Conservation (phyloP, 2,888 invertebrate genomes). For the Ormyrus thymus region DNA sequence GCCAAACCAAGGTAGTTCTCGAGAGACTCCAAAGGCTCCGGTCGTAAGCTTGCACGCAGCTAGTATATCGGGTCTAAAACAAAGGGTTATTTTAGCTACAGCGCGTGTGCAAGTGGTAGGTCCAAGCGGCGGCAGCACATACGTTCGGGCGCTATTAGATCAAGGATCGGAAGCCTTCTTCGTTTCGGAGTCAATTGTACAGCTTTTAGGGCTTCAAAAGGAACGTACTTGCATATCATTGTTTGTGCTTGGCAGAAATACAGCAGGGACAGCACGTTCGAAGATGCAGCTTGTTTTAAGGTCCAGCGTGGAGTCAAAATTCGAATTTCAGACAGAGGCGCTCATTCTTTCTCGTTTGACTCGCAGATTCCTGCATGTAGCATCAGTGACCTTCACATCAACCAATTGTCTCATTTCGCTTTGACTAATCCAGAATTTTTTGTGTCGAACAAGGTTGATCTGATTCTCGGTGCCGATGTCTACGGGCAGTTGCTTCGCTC, state of each 20-base stretch:
- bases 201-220: conserved; percentile 12
- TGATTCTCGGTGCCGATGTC: conserved; percentile 54
- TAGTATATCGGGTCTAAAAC: not conserved
- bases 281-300: conserved; percentile 9
- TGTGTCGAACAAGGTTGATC: conserved; percentile 18
- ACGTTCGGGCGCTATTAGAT: conserved; percentile 42
- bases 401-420: conserved; percentile 7
- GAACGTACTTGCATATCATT: conserved; percentile 7
- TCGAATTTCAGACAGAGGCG: conserved; percentile 17
- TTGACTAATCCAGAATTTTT: conserved; percentile 39
- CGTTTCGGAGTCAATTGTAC: conserved; percentile 27
- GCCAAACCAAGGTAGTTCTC: no score
- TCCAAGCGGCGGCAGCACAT: conserved; percentile 2
- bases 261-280: conserved; percentile 36
- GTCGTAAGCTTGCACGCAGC: not conserved
- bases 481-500: conserved; percentile 44
- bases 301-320: conserved; percentile 19
- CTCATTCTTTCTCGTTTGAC: conserved; percentile 41
- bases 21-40: no score
- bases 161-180: conserved; percentile 42
- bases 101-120: conserved; percentile 30
- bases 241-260: conserved; percentile 32
- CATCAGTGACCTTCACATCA: conserved; percentile 7
- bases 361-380: conserved; percentile 29
- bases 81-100: conserved; percentile 9